phyloP scores from a whole-genome alignment of 2,113 vertebrate genomes.

The Capreolus pygargus region DNA sequence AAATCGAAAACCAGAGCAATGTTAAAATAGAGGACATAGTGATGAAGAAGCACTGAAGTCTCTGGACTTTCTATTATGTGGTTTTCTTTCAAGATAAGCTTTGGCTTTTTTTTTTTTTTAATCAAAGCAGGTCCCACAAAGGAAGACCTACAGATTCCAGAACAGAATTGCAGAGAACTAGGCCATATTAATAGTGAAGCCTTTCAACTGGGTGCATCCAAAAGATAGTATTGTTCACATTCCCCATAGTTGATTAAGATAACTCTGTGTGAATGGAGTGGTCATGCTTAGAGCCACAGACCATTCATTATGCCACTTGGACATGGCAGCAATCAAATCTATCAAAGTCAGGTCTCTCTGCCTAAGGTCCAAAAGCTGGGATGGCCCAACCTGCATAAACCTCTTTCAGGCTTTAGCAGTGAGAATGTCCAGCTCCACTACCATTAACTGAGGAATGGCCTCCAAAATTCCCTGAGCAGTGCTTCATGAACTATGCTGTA shows the following conservation, averaged over 20 bases:
- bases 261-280: not conserved
- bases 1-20: not conserved
- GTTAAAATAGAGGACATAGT: slow-evolving; percentile 15
- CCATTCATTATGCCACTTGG: not conserved
- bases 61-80: slow-evolving; percentile 11
- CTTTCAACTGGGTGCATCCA: not conserved
- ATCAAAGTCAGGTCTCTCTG: not conserved
- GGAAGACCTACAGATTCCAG: slow-evolving; percentile 13
- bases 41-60: not conserved
- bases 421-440: not conserved
- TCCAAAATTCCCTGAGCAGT: not conserved
- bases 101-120: not conserved
- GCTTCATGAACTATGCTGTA: not conserved
- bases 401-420: not conserved
- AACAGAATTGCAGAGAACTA: slow-evolving; percentile 2
- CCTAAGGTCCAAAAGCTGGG: not conserved
- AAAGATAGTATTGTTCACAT: not conserved
- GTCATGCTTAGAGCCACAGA: not conserved
- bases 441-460: not conserved
- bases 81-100: slow-evolving; percentile 30
- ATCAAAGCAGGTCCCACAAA: slow-evolving; percentile 39
- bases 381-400: not conserved
- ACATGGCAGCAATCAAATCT: not conserved
- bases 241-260: not conserved
- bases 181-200: not conserved